These are phyloP conservation scores for Phrynosoma platyrhinos DNA, from an alignment of 2,113 vertebrate genomes.

Conservation along the genomic window DNA sequence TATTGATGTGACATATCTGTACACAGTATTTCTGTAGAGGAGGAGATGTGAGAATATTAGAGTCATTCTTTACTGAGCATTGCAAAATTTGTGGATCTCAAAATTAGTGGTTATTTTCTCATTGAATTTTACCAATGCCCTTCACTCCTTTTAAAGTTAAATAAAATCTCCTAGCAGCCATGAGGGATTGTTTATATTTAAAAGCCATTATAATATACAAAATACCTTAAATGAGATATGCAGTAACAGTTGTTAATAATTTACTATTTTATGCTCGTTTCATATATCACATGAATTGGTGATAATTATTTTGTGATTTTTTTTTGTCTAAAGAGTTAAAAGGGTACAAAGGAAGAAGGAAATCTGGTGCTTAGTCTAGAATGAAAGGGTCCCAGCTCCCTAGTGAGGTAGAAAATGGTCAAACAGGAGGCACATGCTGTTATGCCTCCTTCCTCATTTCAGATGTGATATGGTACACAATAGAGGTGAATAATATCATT, in stretches of 20 bases:
- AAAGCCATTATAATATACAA: neutral
- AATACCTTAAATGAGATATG: neutral
- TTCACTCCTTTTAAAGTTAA: neutral
- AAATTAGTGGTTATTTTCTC: neutral
- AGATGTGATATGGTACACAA: conserved; percentile 65
- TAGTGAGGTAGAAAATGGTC: conserved; percentile 65
- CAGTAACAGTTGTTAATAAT: conserved; percentile 32
- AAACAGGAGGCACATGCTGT: conserved; percentile 70
- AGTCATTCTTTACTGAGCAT: neutral
- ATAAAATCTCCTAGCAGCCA: neutral
- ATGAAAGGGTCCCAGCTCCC: conserved; percentile 70
- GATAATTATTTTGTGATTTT: conserved; percentile 55
- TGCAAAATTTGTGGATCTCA: neutral
- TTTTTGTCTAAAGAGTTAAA: conserved; percentile 63
- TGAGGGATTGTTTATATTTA: neutral
- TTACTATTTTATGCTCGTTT: neutral
- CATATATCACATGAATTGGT: conserved; percentile 41
- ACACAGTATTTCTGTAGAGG: neutral
- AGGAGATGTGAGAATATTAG: neutral
- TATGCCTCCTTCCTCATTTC: conserved; percentile 69
- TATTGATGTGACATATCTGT: neutral
- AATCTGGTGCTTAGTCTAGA: conserved; percentile 50
- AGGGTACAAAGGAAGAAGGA: conserved; percentile 62
- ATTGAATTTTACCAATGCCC: neutral
- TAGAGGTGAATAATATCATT: conserved; percentile 70